These are phyloP conservation scores for Eristalinus aeneus DNA, from an alignment of 2,888 invertebrate species.

Conservation along the genomic window DNA sequence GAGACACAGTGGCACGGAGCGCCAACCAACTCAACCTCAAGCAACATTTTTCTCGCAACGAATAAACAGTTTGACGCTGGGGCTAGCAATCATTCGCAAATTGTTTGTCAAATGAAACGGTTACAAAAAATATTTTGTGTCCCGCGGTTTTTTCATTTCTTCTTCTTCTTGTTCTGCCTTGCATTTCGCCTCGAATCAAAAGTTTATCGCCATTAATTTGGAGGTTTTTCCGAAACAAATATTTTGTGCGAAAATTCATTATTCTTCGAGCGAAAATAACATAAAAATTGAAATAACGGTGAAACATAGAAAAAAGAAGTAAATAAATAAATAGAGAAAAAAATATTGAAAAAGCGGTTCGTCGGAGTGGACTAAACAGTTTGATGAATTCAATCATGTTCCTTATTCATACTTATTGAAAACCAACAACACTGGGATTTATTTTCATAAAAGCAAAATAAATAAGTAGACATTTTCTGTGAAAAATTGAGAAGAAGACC, in stretches of 20 bases:
- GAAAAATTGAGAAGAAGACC: slow-evolving; percentile 53
- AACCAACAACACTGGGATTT: slow-evolving; percentile 59
- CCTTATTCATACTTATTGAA: slow-evolving; percentile 77
- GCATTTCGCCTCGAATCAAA: neutral
- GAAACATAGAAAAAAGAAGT: slow-evolving; percentile 34
- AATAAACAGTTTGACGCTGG: slow-evolving; percentile 70
- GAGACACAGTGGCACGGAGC: neutral
- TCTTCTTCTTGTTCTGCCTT: neutral
- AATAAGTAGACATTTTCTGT: slow-evolving; percentile 20
- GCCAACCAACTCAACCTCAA: neutral
- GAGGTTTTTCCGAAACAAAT: neutral
- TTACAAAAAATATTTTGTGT: slow-evolving; percentile 74
- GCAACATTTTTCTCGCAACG: slow-evolving; percentile 53
- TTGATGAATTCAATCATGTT: slow-evolving; percentile 75
- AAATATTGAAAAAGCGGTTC: slow-evolving; percentile 55
- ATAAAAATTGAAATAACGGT: slow-evolving; percentile 16
- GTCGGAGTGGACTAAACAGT: slow-evolving; percentile 59
- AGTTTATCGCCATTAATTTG: neutral
- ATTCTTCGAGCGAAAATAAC: slow-evolving; percentile 10
- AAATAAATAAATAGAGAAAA: slow-evolving; percentile 31
- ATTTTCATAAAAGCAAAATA: slow-evolving; percentile 27
- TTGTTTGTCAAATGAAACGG: slow-evolving; percentile 80
- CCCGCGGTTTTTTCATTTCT: slow-evolving; percentile 59
- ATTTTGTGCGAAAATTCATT: neutral
- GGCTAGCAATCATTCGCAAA: slow-evolving; percentile 79